Evolutionary conservation across 2,113 vertebrate genomes (phyloP).

Genomic region (Miniopterus natalensis): DNA sequence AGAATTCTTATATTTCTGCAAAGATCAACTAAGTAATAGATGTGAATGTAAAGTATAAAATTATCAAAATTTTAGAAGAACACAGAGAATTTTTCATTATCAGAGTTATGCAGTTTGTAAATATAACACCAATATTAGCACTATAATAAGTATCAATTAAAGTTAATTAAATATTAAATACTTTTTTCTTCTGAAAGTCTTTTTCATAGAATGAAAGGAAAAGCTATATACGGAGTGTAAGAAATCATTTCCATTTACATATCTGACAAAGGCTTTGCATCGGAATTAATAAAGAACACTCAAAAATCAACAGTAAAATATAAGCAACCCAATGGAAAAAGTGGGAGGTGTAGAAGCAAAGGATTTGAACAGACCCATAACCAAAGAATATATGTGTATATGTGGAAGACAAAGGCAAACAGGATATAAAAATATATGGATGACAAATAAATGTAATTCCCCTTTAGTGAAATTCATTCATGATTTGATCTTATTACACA

Average conservation of each 20-base stretch:
- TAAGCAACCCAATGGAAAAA: not conserved
- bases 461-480: not conserved
- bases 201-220: not conserved
- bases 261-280: not conserved
- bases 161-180: not conserved
- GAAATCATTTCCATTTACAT: not conserved
- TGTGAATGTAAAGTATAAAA: not conserved
- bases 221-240: not conserved
- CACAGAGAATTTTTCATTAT: not conserved
- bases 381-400: not conserved
- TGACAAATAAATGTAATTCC: not conserved
- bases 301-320: not conserved
- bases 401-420: not conserved
- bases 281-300: not conserved
- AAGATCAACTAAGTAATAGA: not conserved
- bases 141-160: not conserved
- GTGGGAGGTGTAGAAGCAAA: not conserved
- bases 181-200: not conserved
- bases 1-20: not conserved
- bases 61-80: not conserved
- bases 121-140: not conserved
- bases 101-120: not conserved
- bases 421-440: not conserved
- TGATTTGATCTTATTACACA: not conserved
- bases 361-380: not conserved